A percentile compares a stretch with the other conserved stretches of the same genome.
Evolutionary conservation across 2,797 vertebrate species (phyloP).

Genomic region (Leuciscus waleckii): DNA sequence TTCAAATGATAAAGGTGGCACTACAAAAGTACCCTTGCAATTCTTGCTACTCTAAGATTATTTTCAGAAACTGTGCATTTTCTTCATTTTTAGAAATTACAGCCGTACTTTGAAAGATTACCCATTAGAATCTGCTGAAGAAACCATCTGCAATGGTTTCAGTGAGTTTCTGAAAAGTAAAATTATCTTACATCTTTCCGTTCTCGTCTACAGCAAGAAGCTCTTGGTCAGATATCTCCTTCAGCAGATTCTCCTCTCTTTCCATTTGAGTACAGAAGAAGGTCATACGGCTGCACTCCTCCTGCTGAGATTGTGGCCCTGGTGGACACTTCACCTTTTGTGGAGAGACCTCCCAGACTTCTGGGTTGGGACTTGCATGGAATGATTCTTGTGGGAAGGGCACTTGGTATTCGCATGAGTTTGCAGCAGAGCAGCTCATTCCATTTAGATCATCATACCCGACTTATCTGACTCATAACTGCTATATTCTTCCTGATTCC

Average conservation of each 20-base stretch:
- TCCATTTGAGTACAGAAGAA: conserved; percentile 84
- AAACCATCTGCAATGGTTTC: conserved; percentile 38
- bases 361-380: conserved; percentile 38
- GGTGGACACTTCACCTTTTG: conserved; percentile 15
- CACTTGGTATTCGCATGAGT: conserved; percentile 22
- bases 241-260: conserved; percentile 75
- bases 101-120: conserved; percentile 24
- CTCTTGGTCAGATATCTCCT: conserved; percentile 64
- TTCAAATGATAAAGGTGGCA: conserved; percentile 36
- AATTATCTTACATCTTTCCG: conserved; percentile 73
- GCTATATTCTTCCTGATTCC: conserved; percentile 52
- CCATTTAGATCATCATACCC: conserved; percentile 63
- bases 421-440: conserved; percentile 49
- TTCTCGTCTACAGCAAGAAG: conserved; percentile 75
- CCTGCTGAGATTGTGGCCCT: conserved; percentile 29
- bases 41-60: conserved; percentile 3
- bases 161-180: conserved; percentile 17
- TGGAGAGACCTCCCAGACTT: neutral
- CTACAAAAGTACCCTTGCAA: conserved; percentile 17
- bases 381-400: conserved; percentile 45
- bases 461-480: conserved; percentile 67
- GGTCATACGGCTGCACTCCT: conserved; percentile 60
- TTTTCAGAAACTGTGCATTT: conserved; percentile 24
- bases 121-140: conserved; percentile 33
- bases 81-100: conserved; percentile 41